Base-by-base conservation (phyloP, 2,113 vertebrate species). In the Gasterosteus nipponicus region DNA sequence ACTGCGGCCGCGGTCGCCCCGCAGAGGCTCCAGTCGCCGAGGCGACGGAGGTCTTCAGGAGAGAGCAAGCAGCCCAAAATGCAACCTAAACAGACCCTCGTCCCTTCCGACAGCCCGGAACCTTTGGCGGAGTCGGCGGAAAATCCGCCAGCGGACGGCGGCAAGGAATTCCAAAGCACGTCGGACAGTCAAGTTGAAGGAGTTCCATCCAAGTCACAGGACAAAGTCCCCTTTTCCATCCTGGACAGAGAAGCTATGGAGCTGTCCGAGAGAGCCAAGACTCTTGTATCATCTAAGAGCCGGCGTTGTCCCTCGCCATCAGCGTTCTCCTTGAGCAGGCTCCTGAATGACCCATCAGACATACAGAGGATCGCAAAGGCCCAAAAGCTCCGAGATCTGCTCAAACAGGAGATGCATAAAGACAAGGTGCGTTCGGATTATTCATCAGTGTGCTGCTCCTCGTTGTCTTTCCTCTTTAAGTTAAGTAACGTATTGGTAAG, bases 341-440 rank as follows among this genome's bases (percentile, higher is more conserved):
- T 95, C 81, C 94, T 95, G 80, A 96, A 95, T 3, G 92, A 95
- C 63, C 93, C 83, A 7, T 95, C 95, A 38, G 97, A 99, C 63
- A 85, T 92, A 39, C 94, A 97, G 61, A 95, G 95, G 77, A 90
- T 99, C 35, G 94, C 94, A 47, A 98, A 97, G 92, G 95, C 96
- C 51, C 94, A 87, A 19, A 99, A 96, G 86, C 92, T 99, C 61
- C 89, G 97, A 78, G 96, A 98, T 67, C 88, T 99, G 93, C 94
- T 99, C 62, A 96, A 87, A 86, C 93, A 95, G 66, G 96, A 98
- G 78, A 85, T 96, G 75, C 94, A 85, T 80, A 99, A 97, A 84
- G 95, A 97, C 69, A 95, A 93, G 95, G 98, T 97, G 78, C 87
- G 56, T 10, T 53, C 10, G 22, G 12, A 16, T 26, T 47, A 49